Percentiles rank a stretch among this genome's conserved stretches.
Conservation (phyloP, 2,797 vertebrate species). For the Benthosema pterotum region DNA sequence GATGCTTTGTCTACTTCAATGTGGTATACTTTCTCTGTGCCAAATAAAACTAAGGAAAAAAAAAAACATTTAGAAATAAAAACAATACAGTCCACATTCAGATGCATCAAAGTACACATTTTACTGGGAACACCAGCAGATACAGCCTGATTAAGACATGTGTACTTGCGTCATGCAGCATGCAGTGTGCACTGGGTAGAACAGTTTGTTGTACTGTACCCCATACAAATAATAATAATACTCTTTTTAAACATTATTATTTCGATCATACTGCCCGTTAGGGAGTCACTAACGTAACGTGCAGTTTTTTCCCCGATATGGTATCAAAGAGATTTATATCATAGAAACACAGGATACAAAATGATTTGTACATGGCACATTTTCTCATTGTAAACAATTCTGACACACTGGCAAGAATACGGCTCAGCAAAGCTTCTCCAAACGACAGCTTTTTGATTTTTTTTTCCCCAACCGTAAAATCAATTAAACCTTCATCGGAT, state of each 20-base stretch:
- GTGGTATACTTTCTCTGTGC: too few species aligned
- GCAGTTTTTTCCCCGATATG: constrained; percentile 25
- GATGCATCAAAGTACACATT: constrained; percentile 63
- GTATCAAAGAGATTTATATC: constrained; percentile 61
- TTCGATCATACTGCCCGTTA: not conserved
- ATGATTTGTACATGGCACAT: constrained; percentile 53
- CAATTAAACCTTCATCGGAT: constrained; percentile 7
- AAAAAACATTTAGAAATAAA: not conserved
- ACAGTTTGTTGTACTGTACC: constrained; percentile 36
- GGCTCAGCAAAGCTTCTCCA: not conserved
- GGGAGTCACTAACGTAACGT: not conserved
- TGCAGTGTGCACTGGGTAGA: constrained; percentile 79
- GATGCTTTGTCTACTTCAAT: too few species aligned
- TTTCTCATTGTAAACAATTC: constrained; percentile 69
- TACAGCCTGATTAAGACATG: constrained; percentile 61
- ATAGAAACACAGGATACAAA: constrained; percentile 64
- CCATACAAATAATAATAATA: constrained; percentile 26
- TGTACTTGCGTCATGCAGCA: constrained; percentile 80
- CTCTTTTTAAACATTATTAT: constrained; percentile 3
- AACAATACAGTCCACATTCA: constrained; percentile 4
- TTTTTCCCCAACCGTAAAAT: constrained; percentile 6
- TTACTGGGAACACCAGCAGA: constrained; percentile 74
- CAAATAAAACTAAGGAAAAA: too few species aligned
- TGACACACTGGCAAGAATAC: constrained; percentile 45
- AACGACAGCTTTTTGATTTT: constrained; percentile 9